Evolutionary conservation across 2,113 vertebrate genomes (phyloP).

Genomic region (Illadopsis cleaveri): DNA sequence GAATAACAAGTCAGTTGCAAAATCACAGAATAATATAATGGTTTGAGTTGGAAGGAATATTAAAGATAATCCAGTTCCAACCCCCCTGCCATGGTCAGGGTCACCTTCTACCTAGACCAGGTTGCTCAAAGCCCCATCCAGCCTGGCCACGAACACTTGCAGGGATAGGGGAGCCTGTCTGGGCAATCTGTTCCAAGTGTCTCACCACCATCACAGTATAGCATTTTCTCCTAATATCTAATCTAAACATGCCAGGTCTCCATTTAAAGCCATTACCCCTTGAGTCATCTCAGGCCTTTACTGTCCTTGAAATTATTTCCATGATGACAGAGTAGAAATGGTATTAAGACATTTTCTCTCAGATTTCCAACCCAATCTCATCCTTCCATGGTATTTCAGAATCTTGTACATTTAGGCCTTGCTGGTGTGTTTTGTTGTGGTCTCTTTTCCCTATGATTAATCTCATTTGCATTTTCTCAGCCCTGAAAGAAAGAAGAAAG

Average conservation of each 20-base stretch:
- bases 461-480: neutral
- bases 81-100: neutral
- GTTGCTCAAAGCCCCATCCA: neutral
- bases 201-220: neutral
- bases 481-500: neutral
- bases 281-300: neutral
- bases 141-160: rapidly evolving
- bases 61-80: neutral
- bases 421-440: neutral
- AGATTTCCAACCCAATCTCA: neutral
- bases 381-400: neutral
- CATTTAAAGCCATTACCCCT: neutral
- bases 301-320: neutral
- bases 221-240: neutral
- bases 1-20: neutral
- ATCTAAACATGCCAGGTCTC: neutral
- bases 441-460: neutral
- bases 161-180: neutral
- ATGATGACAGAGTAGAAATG: neutral
- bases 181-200: neutral
- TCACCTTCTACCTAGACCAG: neutral
- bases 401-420: neutral
- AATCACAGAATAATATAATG: neutral
- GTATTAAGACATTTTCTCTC: rapidly evolving
- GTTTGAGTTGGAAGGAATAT: neutral